These are phyloP conservation scores for Corythoichthys intestinalis DNA, from an alignment of 2,113 vertebrate species.

Conservation along the genomic window DNA sequence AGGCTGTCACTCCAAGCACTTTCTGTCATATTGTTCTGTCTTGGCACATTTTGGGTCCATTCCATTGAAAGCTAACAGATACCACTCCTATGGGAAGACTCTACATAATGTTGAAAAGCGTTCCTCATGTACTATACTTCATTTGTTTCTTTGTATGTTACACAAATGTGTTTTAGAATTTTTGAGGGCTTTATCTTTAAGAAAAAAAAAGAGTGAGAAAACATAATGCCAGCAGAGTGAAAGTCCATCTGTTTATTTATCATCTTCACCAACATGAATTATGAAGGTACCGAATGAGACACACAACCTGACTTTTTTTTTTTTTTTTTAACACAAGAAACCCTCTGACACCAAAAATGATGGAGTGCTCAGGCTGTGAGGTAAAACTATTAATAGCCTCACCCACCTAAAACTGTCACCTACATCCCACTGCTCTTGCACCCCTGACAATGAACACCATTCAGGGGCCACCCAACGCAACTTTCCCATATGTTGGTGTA, in stretches of 20 bases:
- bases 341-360: conserved; percentile 75
- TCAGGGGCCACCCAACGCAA: conserved; percentile 41
- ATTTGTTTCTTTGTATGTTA: not conserved
- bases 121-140: no score
- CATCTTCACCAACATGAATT: conserved; percentile 71
- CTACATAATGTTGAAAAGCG: not conserved
- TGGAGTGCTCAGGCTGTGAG: conserved; percentile 74
- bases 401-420: conserved; percentile 80
- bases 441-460: conserved; percentile 59
- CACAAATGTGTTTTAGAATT: not conserved
- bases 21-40: conserved; percentile 53
- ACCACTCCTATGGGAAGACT: not conserved
- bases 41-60: conserved; percentile 26
- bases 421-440: conserved; percentile 57
- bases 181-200: not conserved
- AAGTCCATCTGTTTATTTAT: conserved; percentile 72
- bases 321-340: conserved; percentile 63
- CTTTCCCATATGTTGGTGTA: conserved; percentile 47
- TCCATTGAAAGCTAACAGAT: not conserved
- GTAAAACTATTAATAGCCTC: conserved; percentile 80
- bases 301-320: conserved; percentile 55
- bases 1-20: conserved; percentile 45
- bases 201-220: conserved; percentile 14
- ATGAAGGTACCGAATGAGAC: conserved; percentile 73
- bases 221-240: conserved; percentile 67